phyloP scores from a whole-genome alignment of 2,797 vertebrate species.

The Mareca strepera region DNA sequence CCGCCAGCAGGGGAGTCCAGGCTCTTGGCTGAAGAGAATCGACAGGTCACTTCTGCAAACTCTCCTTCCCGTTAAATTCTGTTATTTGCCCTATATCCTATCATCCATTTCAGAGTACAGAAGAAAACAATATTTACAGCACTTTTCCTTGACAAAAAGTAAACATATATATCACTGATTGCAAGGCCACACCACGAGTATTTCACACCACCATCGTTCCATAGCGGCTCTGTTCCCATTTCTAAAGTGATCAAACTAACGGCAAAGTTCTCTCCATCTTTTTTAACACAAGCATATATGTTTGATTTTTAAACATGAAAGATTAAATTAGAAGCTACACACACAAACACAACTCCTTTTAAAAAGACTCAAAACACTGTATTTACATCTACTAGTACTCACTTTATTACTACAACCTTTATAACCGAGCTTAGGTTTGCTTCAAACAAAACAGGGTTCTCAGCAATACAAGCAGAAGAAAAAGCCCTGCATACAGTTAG shows the following conservation, averaged over 20 bases:
- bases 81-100: not conserved
- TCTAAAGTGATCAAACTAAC: not conserved
- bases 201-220: not conserved
- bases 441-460: conserved; percentile 77
- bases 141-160: not conserved
- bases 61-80: not conserved
- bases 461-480: conserved; percentile 69
- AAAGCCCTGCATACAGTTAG: conserved; percentile 81
- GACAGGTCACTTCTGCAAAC: not conserved
- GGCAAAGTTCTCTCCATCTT: not conserved
- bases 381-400: conserved; percentile 82
- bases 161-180: not conserved
- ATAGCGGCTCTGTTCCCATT: not conserved
- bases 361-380: conserved; percentile 70
- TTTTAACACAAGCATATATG: not conserved
- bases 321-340: conserved; percentile 45
- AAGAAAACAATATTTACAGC: not conserved
- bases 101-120: not conserved
- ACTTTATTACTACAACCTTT: conserved; percentile 78
- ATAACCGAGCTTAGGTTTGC: conserved; percentile 74
- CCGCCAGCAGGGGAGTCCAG: not conserved
- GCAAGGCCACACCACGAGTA: not conserved
- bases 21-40: not conserved
- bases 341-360: conserved; percentile 35
- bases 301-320: conserved; percentile 43